These are phyloP conservation scores for Paracyclopina nana DNA, from an alignment of 1,140 invertebrate species.

Conservation along the genomic window DNA sequence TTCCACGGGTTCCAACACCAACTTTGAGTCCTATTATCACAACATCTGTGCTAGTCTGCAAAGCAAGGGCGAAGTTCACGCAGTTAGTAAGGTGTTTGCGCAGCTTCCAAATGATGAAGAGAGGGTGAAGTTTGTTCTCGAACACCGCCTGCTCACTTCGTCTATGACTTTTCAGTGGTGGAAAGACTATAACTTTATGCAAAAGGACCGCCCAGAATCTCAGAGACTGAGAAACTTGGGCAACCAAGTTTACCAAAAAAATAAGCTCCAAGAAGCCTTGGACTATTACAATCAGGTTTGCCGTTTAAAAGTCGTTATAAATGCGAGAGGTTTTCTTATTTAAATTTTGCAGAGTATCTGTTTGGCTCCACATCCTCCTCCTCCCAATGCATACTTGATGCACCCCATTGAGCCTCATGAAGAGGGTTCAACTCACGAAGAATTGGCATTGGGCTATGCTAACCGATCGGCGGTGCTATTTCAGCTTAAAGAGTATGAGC, in stretches of 20 bases:
- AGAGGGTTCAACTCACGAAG: background rate
- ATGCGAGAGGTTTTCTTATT: no score
- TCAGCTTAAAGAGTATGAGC: conserved; percentile 16
- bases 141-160: background rate
- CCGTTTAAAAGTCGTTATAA: no score
- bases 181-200: conserved; percentile 3
- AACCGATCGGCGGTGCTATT: conserved; percentile 15
- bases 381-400: conserved; percentile 2
- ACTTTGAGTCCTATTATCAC: conserved; percentile 13
- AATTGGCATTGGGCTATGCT: conserved; percentile 12
- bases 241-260: conserved; percentile 15
- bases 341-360: conserved; percentile 13
- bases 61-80: conserved; percentile 6
- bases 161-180: background rate
- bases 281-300: conserved; percentile 16
- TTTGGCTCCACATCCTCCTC: conserved; percentile 13
- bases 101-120: background rate
- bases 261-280: conserved; percentile 8
- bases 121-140: conserved; percentile 6
- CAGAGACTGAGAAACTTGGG: conserved; percentile 1
- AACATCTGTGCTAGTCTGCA: conserved; percentile 8
- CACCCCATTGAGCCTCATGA: background rate
- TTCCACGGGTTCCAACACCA: background rate
- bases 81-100: conserved; percentile 3
- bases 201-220: conserved; percentile 13